A percentile compares a stretch with the other conserved stretches of the same genome.
Conservation (phyloP, 2,888 invertebrate genomes). For the Chrysodeixis includens region DNA sequence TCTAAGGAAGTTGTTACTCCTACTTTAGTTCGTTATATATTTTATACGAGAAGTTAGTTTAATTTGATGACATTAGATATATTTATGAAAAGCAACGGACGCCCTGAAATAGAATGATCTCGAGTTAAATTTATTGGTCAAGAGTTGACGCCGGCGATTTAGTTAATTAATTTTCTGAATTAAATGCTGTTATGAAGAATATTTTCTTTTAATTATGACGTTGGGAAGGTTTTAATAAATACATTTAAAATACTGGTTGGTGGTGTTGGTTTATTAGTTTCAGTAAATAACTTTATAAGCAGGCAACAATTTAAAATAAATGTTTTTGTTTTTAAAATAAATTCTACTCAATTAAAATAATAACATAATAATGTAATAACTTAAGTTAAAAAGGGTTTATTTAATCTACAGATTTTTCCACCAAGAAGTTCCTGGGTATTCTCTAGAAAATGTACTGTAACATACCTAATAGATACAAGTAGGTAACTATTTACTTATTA, state of each 20-base stretch:
- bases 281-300: slow-evolving; percentile 9
- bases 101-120: slow-evolving; percentile 21
- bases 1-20: slow-evolving; percentile 54
- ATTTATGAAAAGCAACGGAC: slow-evolving; percentile 23
- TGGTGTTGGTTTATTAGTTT: not conserved
- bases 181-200: not conserved
- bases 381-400: too few relatives aligned
- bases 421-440: too few relatives aligned
- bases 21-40: slow-evolving; percentile 54
- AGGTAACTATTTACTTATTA: too few relatives aligned
- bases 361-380: too few relatives aligned
- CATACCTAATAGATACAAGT: too few relatives aligned
- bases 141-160: slow-evolving; percentile 24
- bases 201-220: slow-evolving; percentile 1
- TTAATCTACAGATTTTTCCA: too few relatives aligned
- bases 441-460: too few relatives aligned
- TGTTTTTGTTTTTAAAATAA: too few relatives aligned
- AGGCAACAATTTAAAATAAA: too few relatives aligned
- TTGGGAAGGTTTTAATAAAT: not conserved
- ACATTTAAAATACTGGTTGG: not conserved
- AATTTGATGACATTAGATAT: slow-evolving; percentile 29
- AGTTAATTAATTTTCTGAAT: slow-evolving; percentile 18
- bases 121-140: slow-evolving; percentile 12
- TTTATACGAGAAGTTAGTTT: slow-evolving; percentile 50
- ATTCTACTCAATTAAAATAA: too few relatives aligned